Evolutionary conservation across 1,140 invertebrate species (phyloP).

Genomic region (Lerema accius): DNA sequence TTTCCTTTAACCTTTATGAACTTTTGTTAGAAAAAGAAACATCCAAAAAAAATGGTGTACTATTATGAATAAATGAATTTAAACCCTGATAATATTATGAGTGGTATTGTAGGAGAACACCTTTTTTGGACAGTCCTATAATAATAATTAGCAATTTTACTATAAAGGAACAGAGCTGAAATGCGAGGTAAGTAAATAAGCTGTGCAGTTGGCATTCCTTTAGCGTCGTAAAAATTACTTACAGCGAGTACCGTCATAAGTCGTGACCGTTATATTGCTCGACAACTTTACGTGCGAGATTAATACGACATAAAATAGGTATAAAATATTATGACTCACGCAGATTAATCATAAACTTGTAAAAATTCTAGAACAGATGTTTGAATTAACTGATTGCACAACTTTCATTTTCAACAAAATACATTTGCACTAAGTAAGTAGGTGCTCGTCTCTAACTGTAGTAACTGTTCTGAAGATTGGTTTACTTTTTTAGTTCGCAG

Average conservation of each 20-base stretch:
- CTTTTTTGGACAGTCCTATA: too few species aligned
- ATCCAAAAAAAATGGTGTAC: too few species aligned
- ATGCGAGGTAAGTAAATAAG: not conserved
- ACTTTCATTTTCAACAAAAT: conserved; percentile 1
- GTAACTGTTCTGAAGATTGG: conserved; percentile 5
- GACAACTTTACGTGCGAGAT: not conserved
- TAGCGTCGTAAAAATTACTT: conserved; percentile 12
- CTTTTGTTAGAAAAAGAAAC: too few species aligned
- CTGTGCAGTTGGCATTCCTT: not conserved
- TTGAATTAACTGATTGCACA: conserved; percentile 11
- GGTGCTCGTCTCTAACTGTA: not conserved
- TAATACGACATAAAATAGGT: not conserved
- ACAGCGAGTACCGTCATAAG: conserved; percentile 1
- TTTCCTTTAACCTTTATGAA: too few species aligned
- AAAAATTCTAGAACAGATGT: conserved; percentile 32
- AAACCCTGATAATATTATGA: too few species aligned
- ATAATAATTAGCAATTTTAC: too few species aligned
- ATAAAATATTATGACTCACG: conserved; percentile 31
- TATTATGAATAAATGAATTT: too few species aligned
- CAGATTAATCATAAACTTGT: conserved; percentile 27
- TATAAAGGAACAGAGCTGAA: too few species aligned
- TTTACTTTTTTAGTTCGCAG: conserved; percentile 17
- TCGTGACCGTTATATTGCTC: conserved; percentile 8
- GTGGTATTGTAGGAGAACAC: too few species aligned
- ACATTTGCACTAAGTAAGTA: not conserved